Evolutionary conservation across 2,888 invertebrate genomes (phyloP), one percentile per base, ranked within the genome.

Genomic region (Myathropa florea): DNA sequence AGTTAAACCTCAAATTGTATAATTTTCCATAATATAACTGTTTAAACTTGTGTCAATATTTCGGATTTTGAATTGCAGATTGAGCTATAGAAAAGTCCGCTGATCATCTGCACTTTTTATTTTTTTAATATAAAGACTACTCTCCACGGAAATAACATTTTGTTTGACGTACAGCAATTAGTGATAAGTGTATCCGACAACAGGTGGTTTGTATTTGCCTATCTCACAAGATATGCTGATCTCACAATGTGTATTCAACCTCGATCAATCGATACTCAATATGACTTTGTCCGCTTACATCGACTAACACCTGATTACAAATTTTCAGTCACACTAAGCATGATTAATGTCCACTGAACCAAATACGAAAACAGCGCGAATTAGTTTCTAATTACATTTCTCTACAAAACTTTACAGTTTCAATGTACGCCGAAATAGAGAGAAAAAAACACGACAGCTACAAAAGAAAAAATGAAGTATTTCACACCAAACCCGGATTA

Each of bases 341-440:
- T 64, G 71, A 78, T 65, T 65, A 79, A 79, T 71, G 59, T 59
- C 28, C 46, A 28, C 30, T 24, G 30, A 57, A 39, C 59, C 65
- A 60, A 46, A 72, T 72, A 59, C 60, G 60, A 72, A 33, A 71
- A 30, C 53, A 70, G 33, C 9, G 55, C 46, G 73, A 77, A 80
- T 73, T 33, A 36, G 46, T 80, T 72, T 80, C 79, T 72, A 80
- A 80, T 80, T 80, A 67, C 72, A 73, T 73, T 80, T 73, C 71
- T 64, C 71, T 28, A 59, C 14, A 65, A 60, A 60, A 46, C 64
- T 39, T 30, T 57, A 63, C 63, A 39, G 63, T 63, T 39, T 39
- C 67, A 60, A 30, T 24, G 60, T 24, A 12, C 46, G 60, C 59
- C 61, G 26, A 57, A 6, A n/a, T 3, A 14, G 1, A 14, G 39